A percentile compares a stretch with the other conserved stretches of the same genome.
phyloP scores from a whole-genome alignment of 2,797 vertebrate genomes.

The Yasuhikotakia modesta region DNA sequence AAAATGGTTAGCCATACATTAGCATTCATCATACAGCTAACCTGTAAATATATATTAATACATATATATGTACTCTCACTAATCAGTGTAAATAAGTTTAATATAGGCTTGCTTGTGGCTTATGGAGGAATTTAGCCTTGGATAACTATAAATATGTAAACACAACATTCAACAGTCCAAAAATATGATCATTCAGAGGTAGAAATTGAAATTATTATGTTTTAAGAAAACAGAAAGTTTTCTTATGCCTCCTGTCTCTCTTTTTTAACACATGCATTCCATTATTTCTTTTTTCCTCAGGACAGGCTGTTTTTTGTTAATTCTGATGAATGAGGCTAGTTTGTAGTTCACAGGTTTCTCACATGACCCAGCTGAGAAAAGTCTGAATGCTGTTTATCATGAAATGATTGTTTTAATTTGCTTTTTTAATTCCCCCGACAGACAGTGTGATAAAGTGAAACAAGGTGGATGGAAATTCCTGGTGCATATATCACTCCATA shows the following conservation, averaged over 20 bases:
- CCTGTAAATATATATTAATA: conserved; percentile 51
- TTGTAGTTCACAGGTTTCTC: neutral
- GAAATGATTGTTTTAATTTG: no score
- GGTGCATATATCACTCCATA: neutral
- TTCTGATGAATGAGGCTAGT: no score
- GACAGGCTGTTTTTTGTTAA: no score
- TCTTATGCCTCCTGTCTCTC: neutral
- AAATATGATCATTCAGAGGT: neutral
- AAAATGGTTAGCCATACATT: conserved; percentile 37
- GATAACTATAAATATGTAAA: neutral
- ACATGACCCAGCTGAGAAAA: neutral
- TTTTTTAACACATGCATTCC: conserved; percentile 15
- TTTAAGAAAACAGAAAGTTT: neutral
- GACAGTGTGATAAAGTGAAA: neutral
- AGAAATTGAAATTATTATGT: conserved; percentile 12
- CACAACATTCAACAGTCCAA: neutral
- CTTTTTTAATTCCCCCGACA: neutral
- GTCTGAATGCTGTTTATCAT: neutral
- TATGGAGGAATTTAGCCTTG: conserved; percentile 33
- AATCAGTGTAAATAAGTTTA: conserved; percentile 55
- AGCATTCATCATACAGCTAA: conserved; percentile 29
- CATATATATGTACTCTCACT: conserved; percentile 49
- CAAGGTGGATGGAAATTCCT: neutral
- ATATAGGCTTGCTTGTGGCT: conserved; percentile 24
- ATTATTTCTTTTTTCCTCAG: neutral